A percentile compares a stretch with the other conserved stretches of the same genome.
Conservation (phyloP, 2,113 vertebrate species). For the Myotis yumanensis region DNA sequence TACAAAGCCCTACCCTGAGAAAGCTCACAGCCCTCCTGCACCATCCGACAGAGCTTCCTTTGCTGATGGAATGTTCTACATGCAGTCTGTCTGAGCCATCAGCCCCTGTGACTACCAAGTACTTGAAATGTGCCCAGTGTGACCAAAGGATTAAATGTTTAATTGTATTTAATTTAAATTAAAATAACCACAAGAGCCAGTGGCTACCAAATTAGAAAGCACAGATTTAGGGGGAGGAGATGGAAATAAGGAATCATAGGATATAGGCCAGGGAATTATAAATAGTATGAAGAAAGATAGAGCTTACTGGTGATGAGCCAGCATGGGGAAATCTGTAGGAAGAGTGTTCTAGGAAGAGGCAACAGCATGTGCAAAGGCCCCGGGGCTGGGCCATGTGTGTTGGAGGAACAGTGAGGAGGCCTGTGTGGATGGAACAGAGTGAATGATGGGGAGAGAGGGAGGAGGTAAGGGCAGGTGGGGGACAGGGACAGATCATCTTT, state of each 20-base stretch:
- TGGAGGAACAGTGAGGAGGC: background rate
- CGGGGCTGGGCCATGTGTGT: background rate
- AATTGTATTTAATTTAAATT: background rate
- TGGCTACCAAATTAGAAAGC: background rate
- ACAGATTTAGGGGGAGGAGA: background rate
- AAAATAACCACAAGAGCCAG: background rate
- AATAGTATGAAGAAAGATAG: background rate
- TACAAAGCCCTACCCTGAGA: background rate
- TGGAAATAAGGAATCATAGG: background rate
- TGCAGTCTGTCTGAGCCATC: rapidly evolving
- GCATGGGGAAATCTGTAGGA: background rate
- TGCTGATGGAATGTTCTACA: rapidly evolving
- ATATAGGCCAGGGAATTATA: background rate
- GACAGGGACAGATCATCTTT: background rate
- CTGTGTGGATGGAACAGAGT: background rate
- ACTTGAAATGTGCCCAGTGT: background rate
- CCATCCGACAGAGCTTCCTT: background rate
- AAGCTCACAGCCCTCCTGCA: background rate
- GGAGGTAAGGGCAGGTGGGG: background rate
- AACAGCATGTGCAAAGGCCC: background rate
- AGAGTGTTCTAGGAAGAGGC: background rate
- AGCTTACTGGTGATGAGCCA: background rate
- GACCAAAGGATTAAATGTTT: background rate
- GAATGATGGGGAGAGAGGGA: background rate
- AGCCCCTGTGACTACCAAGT: background rate